Evolutionary conservation across 2,113 vertebrate species (phyloP).

Genomic region (Paradisaea rubra): DNA sequence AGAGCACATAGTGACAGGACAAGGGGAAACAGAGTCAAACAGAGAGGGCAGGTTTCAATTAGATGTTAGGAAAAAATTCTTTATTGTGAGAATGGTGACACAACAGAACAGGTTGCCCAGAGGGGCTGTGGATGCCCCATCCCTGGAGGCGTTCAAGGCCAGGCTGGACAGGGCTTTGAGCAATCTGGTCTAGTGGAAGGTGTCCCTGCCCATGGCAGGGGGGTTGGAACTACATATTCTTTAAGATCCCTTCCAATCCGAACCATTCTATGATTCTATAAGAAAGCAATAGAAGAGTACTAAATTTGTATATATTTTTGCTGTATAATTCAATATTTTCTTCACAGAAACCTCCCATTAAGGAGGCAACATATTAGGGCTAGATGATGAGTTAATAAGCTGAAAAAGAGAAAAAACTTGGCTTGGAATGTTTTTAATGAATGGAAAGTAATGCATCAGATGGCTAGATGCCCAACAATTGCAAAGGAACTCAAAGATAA

Average conservation of each 20-base stretch:
- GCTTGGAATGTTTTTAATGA: background rate
- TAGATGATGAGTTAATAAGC: background rate
- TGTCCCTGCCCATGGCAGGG: background rate
- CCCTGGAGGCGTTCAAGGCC: background rate
- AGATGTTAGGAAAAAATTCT: background rate
- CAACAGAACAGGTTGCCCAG: background rate
- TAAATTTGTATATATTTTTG: background rate
- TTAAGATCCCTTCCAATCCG: background rate
- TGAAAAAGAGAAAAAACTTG: background rate
- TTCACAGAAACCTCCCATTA: background rate
- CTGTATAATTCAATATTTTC: background rate
- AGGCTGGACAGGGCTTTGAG: background rate
- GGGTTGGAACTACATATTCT: background rate
- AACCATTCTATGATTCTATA: background rate
- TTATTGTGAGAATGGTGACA: background rate
- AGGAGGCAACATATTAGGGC: background rate
- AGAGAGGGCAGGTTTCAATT: background rate
- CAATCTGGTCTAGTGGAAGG: background rate
- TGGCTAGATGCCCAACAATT: background rate
- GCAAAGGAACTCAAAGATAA: background rate
- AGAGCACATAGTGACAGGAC: background rate
- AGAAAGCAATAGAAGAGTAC: background rate
- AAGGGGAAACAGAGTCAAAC: background rate
- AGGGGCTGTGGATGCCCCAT: background rate
- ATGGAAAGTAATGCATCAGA: background rate